These are phyloP conservation scores for Ips typographus DNA, from an alignment of 1,140 invertebrate species.

Conservation along the genomic window DNA sequence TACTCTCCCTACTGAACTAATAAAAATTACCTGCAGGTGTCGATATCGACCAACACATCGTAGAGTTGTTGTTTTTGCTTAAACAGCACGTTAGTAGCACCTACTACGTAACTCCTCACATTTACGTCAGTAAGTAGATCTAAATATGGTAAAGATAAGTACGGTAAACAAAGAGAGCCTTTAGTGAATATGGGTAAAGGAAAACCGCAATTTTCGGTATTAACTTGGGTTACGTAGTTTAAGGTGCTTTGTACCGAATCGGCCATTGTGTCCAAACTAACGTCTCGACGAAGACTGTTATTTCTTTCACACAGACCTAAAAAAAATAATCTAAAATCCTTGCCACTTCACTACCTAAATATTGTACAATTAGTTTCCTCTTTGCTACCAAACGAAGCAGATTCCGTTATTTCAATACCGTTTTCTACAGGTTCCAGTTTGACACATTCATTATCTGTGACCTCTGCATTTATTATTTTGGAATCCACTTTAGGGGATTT, in stretches of 20 bases:
- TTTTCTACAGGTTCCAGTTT: slow-evolving; percentile 25
- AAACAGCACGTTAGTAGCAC: slow-evolving; percentile 96
- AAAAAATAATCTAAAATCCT: slow-evolving; percentile 12
- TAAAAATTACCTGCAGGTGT: slow-evolving; percentile 59
- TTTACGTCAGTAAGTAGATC: slow-evolving; percentile 87
- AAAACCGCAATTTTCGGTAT: slow-evolving; percentile 78
- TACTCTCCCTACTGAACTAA: neutral
- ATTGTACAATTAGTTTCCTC: slow-evolving; percentile 24
- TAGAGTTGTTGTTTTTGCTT: slow-evolving; percentile 92
- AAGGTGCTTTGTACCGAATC: slow-evolving; percentile 57
- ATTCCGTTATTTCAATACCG: slow-evolving; percentile 30
- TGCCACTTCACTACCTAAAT: neutral
- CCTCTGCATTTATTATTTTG: neutral
- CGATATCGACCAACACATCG: slow-evolving; percentile 91
- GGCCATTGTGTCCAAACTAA: slow-evolving; percentile 62
- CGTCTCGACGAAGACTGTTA: slow-evolving; percentile 59
- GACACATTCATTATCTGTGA: neutral
- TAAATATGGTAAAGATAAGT: slow-evolving; percentile 93
- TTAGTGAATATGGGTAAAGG: slow-evolving; percentile 88
- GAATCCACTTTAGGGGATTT: slow-evolving; percentile 15
- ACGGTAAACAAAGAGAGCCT: slow-evolving; percentile 94
- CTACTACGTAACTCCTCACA: slow-evolving; percentile 90
- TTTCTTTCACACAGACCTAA: slow-evolving; percentile 52
- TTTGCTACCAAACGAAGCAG: slow-evolving; percentile 5
- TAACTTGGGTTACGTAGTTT: slow-evolving; percentile 61